Evolutionary conservation across 2,113 vertebrate species (phyloP).

Genomic region (Ploceus nigricollis): DNA sequence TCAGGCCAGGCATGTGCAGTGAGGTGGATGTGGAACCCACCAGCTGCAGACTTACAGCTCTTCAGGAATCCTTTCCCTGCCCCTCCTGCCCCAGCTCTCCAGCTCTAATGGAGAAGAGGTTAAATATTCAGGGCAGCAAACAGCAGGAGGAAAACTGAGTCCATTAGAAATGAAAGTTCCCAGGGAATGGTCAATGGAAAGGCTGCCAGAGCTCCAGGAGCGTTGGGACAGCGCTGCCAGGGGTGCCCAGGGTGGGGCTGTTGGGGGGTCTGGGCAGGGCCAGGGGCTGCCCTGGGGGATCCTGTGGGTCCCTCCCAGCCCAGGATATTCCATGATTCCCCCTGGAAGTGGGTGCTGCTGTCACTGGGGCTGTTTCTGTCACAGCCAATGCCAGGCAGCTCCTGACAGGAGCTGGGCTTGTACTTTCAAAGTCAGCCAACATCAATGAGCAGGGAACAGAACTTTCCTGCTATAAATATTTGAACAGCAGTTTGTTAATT

Average conservation of each 20-base stretch:
- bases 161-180: background rate
- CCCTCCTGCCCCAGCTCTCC: background rate
- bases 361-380: background rate
- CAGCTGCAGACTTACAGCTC: background rate
- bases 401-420: background rate
- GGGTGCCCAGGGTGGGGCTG: background rate
- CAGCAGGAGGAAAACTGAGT: background rate
- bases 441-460: background rate
- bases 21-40: background rate
- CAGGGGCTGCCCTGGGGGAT: rapidly evolving
- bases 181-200: background rate
- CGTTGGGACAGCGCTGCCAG: rapidly evolving
- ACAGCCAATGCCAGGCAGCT: background rate
- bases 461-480: conserved; percentile 66
- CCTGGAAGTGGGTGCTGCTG: background rate
- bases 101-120: background rate
- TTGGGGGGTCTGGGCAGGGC: background rate
- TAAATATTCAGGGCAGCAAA: background rate
- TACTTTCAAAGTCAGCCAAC: background rate
- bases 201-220: background rate
- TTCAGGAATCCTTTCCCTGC: background rate
- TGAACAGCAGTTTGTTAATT: conserved; percentile 68
- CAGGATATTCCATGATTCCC: background rate
- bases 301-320: background rate
- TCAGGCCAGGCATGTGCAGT: background rate